These are phyloP conservation scores for Neomicropteryx cornuta DNA, from an alignment of 1,140 invertebrate genomes.

Conservation along the genomic window DNA sequence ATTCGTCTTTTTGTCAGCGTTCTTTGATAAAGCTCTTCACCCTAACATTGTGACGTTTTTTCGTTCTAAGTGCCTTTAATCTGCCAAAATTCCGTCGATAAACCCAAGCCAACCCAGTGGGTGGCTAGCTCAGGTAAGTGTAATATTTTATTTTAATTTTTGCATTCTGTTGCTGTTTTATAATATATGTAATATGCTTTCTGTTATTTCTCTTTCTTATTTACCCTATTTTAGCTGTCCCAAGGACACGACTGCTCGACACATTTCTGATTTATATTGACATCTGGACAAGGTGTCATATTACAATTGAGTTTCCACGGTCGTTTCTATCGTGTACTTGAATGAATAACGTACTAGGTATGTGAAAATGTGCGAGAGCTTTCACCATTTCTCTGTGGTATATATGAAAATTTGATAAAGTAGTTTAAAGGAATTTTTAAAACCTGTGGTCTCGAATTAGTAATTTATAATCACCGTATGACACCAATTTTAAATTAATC, in stretches of 20 bases:
- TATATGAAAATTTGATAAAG: no score
- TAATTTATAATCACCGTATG: no score
- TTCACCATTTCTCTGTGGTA: no score
- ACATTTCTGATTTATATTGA: slow-evolving; percentile 11
- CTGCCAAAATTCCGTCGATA: slow-evolving; percentile 43
- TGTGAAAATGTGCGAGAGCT: no score
- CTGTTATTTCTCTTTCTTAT: neutral
- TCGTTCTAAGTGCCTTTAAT: slow-evolving; percentile 40
- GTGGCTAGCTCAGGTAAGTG: slow-evolving; percentile 39
- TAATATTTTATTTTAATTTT: neutral
- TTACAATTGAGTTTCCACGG: neutral
- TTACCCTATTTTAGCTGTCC: neutral
- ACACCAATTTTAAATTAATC: no score
- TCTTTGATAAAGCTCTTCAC: no score
- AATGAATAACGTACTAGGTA: no score
- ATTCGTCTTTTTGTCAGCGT: no score
- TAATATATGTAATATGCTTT: neutral
- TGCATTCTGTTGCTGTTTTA: neutral
- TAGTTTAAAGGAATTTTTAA: no score
- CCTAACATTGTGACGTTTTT: slow-evolving; percentile 38
- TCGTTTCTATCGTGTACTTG: no score
- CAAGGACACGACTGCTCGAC: slow-evolving; percentile 2
- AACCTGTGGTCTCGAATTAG: no score
- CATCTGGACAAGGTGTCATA: neutral
- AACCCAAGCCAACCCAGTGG: slow-evolving; percentile 40